Base-by-base conservation (phyloP, 2,113 vertebrate species). In the Leucosticte australis region DNA sequence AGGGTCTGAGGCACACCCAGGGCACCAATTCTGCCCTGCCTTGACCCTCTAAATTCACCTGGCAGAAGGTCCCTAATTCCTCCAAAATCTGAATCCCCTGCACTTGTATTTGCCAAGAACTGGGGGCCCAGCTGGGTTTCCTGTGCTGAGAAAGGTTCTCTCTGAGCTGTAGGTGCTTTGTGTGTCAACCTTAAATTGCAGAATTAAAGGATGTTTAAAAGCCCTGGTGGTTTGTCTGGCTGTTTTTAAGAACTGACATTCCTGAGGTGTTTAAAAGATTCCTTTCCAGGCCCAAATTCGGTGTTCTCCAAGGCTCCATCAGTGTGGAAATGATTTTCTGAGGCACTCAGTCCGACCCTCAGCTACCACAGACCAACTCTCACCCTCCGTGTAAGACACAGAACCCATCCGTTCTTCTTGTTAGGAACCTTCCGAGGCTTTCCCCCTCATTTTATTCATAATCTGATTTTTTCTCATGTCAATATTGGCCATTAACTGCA, bases 201-300 rank as follows among this genome's bases (percentile, higher is more conserved):
- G 63, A 94, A 98, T 96, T 97, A 95, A 97, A 97, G 37, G 47
- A 30, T 76, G 44, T 65, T 91, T 80, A 15, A 77, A 95, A 82
- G 85, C 81, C 83, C 81, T 67, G 14, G 42, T 77, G 41, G 27
- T 73, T 82, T 90, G 6, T 39, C 26, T 75, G 26, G 3, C 6
- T 4, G 39, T 21, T 41, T 69, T 42, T 33, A 69, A 52, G 28
- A 30, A 7, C 5, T 60, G 21, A 41, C 10, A 3, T 17, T 73
- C 63, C 37, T 15, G 15, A 46, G 44, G 22, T 60, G 6, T 50
- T 85, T 18, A 26, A 69, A 85, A 65, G 19, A 35, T 80, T 39
- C 75, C 7, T 11, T 73, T 92, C 55, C 67, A 87, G 70, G 15
- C 41, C 41, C 0, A 0, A 75, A 64, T 31, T 65, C 53, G 1